Evolutionary conservation across 2,113 vertebrate species (phyloP).

Genomic region (Strigops habroptila): DNA sequence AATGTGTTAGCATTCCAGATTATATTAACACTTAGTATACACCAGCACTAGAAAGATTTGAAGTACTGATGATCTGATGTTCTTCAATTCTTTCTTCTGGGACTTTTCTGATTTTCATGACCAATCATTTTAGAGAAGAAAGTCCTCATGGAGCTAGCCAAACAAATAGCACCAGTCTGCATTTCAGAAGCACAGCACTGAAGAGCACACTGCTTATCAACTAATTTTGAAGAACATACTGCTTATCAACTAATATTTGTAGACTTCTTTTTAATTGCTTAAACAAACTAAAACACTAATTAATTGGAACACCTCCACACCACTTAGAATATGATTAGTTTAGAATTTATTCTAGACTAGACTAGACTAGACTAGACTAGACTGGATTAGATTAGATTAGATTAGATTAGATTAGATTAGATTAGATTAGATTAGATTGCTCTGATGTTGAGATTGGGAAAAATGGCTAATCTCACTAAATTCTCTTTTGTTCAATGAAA

Average conservation of each 20-base stretch:
- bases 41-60: neutral
- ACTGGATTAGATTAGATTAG: neutral
- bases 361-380: neutral
- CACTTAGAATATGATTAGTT: neutral
- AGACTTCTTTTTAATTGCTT: neutral
- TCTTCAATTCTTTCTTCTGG: neutral
- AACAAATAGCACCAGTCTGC: neutral
- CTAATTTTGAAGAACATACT: neutral
- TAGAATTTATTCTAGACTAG: neutral
- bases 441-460: neutral
- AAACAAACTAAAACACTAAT: neutral
- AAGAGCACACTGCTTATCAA: neutral
- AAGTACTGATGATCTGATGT: rapidly evolving
- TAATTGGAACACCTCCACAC: neutral
- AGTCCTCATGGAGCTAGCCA: neutral
- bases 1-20: neutral
- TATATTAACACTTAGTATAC: neutral
- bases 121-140: neutral
- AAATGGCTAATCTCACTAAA: neutral
- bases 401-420: neutral
- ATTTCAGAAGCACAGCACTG: neutral
- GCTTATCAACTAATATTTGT: neutral
- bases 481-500: neutral
- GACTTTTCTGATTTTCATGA: neutral
- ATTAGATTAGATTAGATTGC: neutral